Evolutionary conservation across 2,113 vertebrate species (phyloP).

Genomic region (Pycnonotus jocosus): DNA sequence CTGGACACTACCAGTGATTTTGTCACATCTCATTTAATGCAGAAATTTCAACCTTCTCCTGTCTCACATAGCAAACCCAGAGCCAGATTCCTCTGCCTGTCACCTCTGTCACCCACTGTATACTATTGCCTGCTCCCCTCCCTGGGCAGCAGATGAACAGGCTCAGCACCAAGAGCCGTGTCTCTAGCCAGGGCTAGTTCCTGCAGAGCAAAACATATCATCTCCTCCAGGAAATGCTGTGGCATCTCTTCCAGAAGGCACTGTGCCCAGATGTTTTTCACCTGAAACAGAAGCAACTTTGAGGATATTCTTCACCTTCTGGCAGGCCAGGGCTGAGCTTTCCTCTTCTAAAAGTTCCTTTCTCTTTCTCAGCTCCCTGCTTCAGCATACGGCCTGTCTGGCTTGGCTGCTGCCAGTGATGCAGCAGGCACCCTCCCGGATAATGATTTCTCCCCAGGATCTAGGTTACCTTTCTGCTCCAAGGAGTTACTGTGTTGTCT

Average conservation of each 20-base stretch:
- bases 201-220: background rate
- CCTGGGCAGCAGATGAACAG: background rate
- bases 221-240: background rate
- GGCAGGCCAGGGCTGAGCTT: background rate
- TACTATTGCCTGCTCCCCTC: background rate
- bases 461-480: background rate
- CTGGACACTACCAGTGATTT: background rate
- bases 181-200: background rate
- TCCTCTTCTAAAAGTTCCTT: background rate
- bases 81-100: background rate
- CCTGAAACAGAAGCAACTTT: background rate
- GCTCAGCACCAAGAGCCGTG: rapidly evolving
- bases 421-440: background rate
- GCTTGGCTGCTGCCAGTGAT: background rate
- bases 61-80: background rate
- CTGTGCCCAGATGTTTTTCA: background rate
- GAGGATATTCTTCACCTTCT: background rate
- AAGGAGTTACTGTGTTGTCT: background rate
- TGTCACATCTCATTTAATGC: background rate
- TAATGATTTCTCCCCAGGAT: background rate
- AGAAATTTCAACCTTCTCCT: background rate
- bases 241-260: background rate
- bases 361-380: background rate
- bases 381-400: background rate
- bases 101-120: rapidly evolving